A percentile compares a stretch with the other conserved stretches of the same genome.
Evolutionary conservation across 2,888 invertebrate genomes (phyloP).

Genomic region (Strigamia maritima): DNA sequence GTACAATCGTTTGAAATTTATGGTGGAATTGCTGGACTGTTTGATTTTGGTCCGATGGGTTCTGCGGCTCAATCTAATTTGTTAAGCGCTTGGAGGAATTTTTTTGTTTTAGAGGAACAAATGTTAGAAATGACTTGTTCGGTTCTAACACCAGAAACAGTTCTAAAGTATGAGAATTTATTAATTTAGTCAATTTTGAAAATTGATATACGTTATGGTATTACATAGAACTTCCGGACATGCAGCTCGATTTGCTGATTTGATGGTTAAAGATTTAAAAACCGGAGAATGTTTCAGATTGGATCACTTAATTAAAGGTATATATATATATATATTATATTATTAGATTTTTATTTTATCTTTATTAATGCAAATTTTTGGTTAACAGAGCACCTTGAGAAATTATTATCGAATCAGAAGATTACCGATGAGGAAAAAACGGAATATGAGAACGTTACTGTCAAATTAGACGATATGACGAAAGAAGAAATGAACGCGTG

Average conservation of each 20-base stretch:
- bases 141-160: constrained; percentile 93
- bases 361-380: neutral
- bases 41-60: constrained; percentile 99
- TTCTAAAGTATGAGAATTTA: constrained; percentile 67
- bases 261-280: constrained; percentile 96
- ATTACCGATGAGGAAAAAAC: constrained; percentile 65
- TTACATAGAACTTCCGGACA: constrained; percentile 83
- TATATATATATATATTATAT: neutral
- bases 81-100: constrained; percentile 87
- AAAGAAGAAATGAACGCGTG: constrained; percentile 82
- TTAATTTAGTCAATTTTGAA: neutral
- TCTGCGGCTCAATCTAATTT: constrained; percentile 96
- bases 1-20: constrained; percentile 99
- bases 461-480: constrained; percentile 85
- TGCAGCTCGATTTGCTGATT: constrained; percentile 97
- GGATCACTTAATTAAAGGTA: constrained; percentile 95
- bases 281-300: constrained; percentile 96
- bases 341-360: neutral
- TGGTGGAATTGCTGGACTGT: constrained; percentile 81
- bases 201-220: neutral
- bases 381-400: constrained; percentile 81
- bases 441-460: constrained; percentile 73
- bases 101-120: constrained; percentile 94
- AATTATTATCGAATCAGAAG: constrained; percentile 75
- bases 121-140: constrained; percentile 99